Evolutionary conservation across 1,140 invertebrate genomes (phyloP), one percentile per base, ranked within the genome.

Genomic region (Dendroctonus valens): DNA sequence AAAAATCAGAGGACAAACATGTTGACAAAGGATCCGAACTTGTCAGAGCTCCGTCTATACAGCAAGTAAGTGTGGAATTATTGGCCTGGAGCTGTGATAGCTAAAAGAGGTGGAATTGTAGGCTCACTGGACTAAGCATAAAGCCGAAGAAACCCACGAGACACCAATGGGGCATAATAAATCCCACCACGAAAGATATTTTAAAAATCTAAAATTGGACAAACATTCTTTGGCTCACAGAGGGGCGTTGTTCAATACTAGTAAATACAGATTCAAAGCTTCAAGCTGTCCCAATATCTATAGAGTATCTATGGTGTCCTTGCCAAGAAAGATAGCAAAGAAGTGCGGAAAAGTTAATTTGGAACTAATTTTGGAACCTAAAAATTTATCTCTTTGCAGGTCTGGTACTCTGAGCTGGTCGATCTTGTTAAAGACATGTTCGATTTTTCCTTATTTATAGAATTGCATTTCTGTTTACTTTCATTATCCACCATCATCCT

Each of bases 241-340:
- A 53, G 90, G 90, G 50, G 91, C 91, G 2, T 89, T 91, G 79
- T 78, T 93, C 39, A 91, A 91, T 77, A 87, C 91, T 57, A 86
- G 87, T 67, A 84, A 89, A 59, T 95, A 95, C 78, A 83, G 89
- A 53, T 79, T 94, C 60, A 84, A 91, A 51, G 92, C 92, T 6
- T 94, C 91, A 0, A 94, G 92, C 14, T 94, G 92, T 79, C 92
- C 93, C 0, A 88, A 95, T 79, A 94, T 96, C 73, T 94, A 92
- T 76, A 85, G 89, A 69, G 94, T 94, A 75, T 94, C 92, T 0
- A 93, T 94, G 87, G 90, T 90, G 6, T 92, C 91, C 0, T 85
- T 93, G 14, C 86, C 87, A 39, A 87, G 89, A 74, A 86, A 73
- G 86, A 88, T 74, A 85, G 41, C 4, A 42, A 90, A 79, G 88